Evolutionary conservation across 2,113 vertebrate species (phyloP).

Genomic region (Oreocharis arfaki): DNA sequence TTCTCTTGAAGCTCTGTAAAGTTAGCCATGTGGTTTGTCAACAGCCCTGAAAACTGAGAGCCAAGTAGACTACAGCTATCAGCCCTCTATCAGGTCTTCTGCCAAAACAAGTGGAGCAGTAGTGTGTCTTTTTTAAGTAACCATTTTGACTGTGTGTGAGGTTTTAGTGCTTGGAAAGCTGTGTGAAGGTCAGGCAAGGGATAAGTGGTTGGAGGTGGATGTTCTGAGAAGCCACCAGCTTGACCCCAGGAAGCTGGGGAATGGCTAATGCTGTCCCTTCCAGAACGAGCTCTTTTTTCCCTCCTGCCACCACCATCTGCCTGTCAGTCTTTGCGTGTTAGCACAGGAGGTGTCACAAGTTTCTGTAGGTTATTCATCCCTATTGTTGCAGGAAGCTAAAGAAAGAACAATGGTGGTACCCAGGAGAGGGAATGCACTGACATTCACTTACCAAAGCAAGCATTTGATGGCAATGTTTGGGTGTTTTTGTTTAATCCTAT

Average conservation of each 20-base stretch:
- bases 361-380: neutral
- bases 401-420: neutral
- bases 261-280: neutral
- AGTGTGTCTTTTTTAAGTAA: neutral
- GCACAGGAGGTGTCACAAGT: accelerated
- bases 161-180: neutral
- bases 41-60: neutral
- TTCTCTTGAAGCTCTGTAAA: neutral
- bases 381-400: neutral
- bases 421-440: neutral
- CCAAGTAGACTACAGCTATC: accelerated
- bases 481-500: neutral
- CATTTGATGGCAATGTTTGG: neutral
- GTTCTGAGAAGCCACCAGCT: neutral
- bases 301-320: neutral
- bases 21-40: neutral
- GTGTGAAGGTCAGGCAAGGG: neutral
- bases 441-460: neutral
- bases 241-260: neutral
- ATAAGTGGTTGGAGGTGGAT: no score
- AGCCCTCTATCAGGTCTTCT: neutral
- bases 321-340: neutral
- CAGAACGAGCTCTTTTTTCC: accelerated
- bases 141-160: neutral
- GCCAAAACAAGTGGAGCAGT: neutral